Evolutionary conservation across 2,797 vertebrate genomes (phyloP).

Genomic region (Chrosomus eos): DNA sequence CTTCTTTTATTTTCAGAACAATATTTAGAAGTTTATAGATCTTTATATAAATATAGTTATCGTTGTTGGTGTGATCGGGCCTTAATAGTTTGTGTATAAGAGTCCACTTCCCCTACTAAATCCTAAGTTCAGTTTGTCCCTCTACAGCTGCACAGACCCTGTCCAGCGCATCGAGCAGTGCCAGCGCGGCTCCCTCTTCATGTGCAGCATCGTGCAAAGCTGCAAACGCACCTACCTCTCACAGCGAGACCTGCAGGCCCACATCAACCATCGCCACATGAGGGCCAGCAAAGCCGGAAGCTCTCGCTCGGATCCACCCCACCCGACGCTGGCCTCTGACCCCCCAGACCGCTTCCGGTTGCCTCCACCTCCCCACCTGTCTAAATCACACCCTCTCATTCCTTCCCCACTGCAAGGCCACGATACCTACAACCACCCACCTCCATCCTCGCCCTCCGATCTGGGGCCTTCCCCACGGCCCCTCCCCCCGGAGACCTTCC

Average conservation of each 20-base stretch:
- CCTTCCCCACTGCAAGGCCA: slow-evolving; percentile 87
- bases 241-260: slow-evolving; percentile 97
- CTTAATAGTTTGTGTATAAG: slow-evolving; percentile 17
- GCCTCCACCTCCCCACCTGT: slow-evolving; percentile 86
- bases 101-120: slow-evolving; percentile 58
- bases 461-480: slow-evolving; percentile 74
- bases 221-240: slow-evolving; percentile 99
- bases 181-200: slow-evolving; percentile 93
- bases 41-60: no score
- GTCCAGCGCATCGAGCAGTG: slow-evolving; percentile 99
- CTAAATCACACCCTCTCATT: slow-evolving; percentile 92
- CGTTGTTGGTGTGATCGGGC: no score
- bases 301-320: slow-evolving; percentile 85
- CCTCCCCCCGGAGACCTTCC: slow-evolving; percentile 92
- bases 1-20: no score
- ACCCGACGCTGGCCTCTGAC: slow-evolving; percentile 81
- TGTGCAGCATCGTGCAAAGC: slow-evolving; percentile 95
- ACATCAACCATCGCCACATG: slow-evolving; percentile 98
- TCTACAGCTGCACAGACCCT: slow-evolving; percentile 91
- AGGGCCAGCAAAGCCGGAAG: slow-evolving; percentile 86
- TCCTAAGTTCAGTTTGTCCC: slow-evolving; percentile 71
- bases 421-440: slow-evolving; percentile 89
- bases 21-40: no score
- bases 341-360: slow-evolving; percentile 91
- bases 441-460: slow-evolving; percentile 76